These are phyloP conservation scores for Taenaris catops DNA, from an alignment of 2,888 invertebrate genomes.

Conservation along the genomic window DNA sequence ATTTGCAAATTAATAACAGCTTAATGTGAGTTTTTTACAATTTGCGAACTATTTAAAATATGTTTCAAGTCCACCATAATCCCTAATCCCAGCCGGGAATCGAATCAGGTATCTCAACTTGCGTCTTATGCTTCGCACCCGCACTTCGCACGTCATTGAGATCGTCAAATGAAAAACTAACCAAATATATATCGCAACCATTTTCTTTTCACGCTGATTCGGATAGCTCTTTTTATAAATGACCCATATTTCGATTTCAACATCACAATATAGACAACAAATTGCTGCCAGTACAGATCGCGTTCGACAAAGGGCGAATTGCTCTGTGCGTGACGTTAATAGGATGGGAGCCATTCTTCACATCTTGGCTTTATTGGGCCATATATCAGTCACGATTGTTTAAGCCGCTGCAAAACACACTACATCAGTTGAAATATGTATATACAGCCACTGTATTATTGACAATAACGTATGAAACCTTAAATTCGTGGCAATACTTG, in stretches of 20 bases:
- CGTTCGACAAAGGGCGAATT: constrained; percentile 44
- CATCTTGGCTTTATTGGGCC: constrained; percentile 59
- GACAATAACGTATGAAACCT: not conserved
- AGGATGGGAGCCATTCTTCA: constrained; percentile 61
- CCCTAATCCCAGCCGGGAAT: too few species aligned
- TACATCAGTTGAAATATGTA: too few species aligned
- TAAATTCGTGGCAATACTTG: too few species aligned
- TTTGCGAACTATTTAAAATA: too few species aligned
- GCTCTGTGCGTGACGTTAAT: constrained; percentile 65
- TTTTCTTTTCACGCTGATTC: not conserved
- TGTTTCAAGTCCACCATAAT: too few species aligned
- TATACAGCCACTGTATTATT: too few species aligned
- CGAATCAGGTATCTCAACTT: not conserved
- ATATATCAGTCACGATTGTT: constrained; percentile 46
- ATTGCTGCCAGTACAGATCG: constrained; percentile 57
- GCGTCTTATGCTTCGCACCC: too few species aligned
- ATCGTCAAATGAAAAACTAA: not conserved
- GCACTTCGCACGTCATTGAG: too few species aligned
- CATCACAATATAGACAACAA: constrained; percentile 37
- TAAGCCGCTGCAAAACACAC: constrained; percentile 21
- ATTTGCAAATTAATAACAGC: too few species aligned
- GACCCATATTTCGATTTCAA: constrained; percentile 11
- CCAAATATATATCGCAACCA: not conserved
- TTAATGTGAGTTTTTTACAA: too few species aligned
- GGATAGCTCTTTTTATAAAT: constrained; percentile 21